Evolutionary conservation across 2,797 vertebrate species (phyloP), one percentile per base, ranked within the genome.

Genomic region (Discoglossus pictus): DNA sequence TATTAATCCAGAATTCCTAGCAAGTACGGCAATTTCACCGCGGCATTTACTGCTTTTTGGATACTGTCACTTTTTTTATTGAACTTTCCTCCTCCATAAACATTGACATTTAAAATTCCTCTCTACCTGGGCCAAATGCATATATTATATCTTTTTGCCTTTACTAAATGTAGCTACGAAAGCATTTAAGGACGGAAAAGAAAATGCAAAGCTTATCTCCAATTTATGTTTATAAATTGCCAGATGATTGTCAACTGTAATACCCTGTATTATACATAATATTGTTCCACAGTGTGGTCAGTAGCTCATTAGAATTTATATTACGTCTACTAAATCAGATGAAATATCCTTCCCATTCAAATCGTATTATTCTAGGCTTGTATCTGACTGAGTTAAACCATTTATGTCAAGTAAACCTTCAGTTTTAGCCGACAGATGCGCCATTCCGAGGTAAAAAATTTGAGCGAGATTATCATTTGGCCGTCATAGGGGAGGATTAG

Each of bases 271-370:
- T 24, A 46, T 27, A 18, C 39, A 48, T 56, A 66, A 66, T 17
- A 38, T 20, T 25, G 2, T 39, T 11, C n/a, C 18, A n/a, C 34
- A 48, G 38, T 58, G 42, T 25, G 43, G 42, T 27, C 53, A 39
- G 15, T 17, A 53, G 42, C 20, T 56, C 48, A 48, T 66, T 66
- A 66, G 63, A 39, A 58, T 58, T 58, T 56, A 58, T 56, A 66
- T 66, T 48, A 48, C 27, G 38, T 66, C 43, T 42, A 40, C 53
- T 56, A 66, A 58, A 58, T 66, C 53, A 46, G 53, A 66, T 46
- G 25, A 58, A 61, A 60, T 60, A 61, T 61, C 48, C 38, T 68
- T 67, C 47, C 54, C 55, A 43, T 60, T 68, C 65, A 68, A 24
- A 61, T 36, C 44, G 36, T 53, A 56, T 52, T 60, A 56, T 31